Percentiles rank a stretch among this genome's conserved stretches.
These are phyloP conservation scores for Bucorvus abyssinicus DNA, from an alignment of 2,797 vertebrate genomes.

Conservation along the genomic window DNA sequence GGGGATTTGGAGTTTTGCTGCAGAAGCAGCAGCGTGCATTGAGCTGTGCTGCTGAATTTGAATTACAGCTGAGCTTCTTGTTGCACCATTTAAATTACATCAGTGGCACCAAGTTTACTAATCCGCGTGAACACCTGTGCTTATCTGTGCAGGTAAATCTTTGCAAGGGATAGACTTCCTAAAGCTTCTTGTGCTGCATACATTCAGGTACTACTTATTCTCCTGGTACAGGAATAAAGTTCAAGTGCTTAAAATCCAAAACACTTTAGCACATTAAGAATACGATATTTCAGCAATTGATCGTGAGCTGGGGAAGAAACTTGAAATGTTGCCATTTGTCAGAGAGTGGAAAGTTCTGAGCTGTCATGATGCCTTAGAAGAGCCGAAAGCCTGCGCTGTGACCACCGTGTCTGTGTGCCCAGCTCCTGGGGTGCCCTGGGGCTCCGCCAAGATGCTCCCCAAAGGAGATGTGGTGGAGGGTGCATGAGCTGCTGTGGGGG, in stretches of 20 bases:
- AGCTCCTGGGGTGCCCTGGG: not conserved
- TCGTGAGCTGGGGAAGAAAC: not conserved
- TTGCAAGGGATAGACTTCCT: not conserved
- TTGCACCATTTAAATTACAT: not conserved
- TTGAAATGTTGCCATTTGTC: not conserved
- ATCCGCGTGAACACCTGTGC: not conserved
- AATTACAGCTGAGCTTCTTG: not conserved
- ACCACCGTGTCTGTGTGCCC: fast-evolving
- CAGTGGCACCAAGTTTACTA: not conserved
- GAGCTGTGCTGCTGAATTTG: not conserved
- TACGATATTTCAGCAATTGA: not conserved
- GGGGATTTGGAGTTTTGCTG: not conserved
- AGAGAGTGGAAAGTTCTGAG: not conserved
- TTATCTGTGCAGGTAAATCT: not conserved
- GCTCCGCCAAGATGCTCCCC: not conserved
- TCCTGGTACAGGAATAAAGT: not conserved
- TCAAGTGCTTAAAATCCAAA: not conserved
- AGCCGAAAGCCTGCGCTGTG: fast-evolving
- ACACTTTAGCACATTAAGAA: fast-evolving
- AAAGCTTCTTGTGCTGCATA: not conserved
- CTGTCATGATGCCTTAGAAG: not conserved
- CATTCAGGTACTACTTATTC: not conserved
- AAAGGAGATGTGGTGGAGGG: fast-evolving
- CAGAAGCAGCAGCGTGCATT: fast-evolving
- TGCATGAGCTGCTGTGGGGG: fast-evolving